Evolutionary conservation across 2,888 invertebrate genomes (phyloP), one percentile per base, ranked within the genome.

Genomic region (Microplitis manilae): DNA sequence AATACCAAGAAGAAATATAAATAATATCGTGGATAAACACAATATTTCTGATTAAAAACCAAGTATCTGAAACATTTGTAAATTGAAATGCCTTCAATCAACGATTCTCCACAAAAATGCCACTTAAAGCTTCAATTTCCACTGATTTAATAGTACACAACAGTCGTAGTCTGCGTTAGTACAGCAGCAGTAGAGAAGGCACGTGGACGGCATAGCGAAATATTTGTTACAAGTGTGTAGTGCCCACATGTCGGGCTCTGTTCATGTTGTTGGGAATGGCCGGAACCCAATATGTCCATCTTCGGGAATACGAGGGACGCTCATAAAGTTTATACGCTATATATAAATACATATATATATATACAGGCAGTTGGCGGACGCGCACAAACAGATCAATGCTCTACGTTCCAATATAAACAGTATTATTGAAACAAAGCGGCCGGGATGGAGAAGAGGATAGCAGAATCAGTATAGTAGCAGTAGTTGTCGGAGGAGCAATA

Each of bases 351-450:
- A 8, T 4, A 17, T 8, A 50, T 50, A 13, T 50, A 30, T 50
- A 5, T 50, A 50, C 5, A 50, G 50, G 8, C 78, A 76, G 77
- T 86, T 83, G 87, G 86, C 86, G 81, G 80, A 83, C 86, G 82
- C 88, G 87, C 86, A 88, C 89, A 89, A 89, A 89, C 90, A 89
- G 90, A 90, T 89, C 89, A 89, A 89, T 89, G 89, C 88, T 90
- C 86, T 86, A 86, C 88, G 88, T 88, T 89, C 89, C 89, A 89
- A 89, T 90, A 90, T 89, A 90, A 90, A 88, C 89, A 88, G 89
- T 88, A 89, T 89, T 89, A 90, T 89, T 89, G 90, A 90, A 90
- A 89, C 89, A 89, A 90, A 89, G 89, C 88, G 87, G 86, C 77
- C 84, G 86, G 83, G 83, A 81, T 83, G 83, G 84, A 82, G 83